Evolutionary conservation across 2,797 vertebrate genomes (phyloP).

Genomic region (Halcyon chelicuti): DNA sequence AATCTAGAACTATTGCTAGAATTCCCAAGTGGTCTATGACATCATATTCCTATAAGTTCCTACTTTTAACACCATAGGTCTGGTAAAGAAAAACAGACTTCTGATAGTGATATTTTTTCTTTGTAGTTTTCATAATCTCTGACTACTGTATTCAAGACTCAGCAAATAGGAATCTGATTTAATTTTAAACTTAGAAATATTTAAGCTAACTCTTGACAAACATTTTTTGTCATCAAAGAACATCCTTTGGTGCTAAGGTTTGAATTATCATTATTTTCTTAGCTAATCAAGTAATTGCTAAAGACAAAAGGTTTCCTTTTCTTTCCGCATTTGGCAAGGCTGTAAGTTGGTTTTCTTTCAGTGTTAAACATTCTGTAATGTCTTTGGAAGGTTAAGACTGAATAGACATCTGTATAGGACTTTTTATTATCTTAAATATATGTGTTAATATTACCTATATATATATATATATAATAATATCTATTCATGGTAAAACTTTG

Average conservation of each 20-base stretch:
- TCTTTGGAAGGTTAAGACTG: neutral
- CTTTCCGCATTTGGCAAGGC: neutral
- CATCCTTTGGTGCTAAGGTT: neutral
- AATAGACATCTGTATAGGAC: neutral
- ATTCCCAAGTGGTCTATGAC: neutral
- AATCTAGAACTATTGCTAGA: neutral
- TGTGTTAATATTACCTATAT: neutral
- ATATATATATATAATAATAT: neutral
- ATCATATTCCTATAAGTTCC: neutral
- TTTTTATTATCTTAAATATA: neutral
- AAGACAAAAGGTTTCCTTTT: neutral
- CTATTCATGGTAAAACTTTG: neutral
- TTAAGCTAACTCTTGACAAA: neutral
- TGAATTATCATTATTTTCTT: neutral
- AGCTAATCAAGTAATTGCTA: neutral
- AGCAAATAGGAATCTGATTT: neutral
- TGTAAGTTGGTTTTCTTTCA: neutral
- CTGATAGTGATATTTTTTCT: neutral
- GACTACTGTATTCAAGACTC: neutral
- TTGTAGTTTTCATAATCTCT: neutral
- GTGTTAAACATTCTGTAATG: neutral
- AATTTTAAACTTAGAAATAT: neutral
- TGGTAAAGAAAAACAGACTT: neutral
- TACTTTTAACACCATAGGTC: neutral
- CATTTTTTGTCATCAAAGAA: neutral